phyloP scores from a whole-genome alignment of 2,113 vertebrate species.

The Megaptera novaeangliae region DNA sequence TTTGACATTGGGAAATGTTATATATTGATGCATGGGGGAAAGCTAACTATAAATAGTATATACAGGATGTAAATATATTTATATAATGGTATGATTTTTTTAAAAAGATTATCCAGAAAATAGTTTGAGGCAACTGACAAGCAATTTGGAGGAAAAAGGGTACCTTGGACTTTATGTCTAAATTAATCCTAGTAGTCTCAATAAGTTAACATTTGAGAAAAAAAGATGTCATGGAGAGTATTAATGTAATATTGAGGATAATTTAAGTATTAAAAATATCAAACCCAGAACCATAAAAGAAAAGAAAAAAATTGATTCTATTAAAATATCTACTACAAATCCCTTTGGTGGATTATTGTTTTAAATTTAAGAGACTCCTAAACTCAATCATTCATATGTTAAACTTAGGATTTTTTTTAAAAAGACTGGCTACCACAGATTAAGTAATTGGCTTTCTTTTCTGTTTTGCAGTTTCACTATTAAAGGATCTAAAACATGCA shows the following conservation, averaged over 20 bases:
- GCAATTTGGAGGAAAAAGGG: neutral
- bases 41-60: neutral
- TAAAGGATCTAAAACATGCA: constrained; percentile 99
- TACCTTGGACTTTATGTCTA: neutral
- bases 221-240: neutral
- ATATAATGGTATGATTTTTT: neutral
- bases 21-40: neutral
- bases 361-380: neutral
- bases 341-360: neutral
- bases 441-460: constrained; percentile 57
- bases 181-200: neutral
- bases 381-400: neutral
- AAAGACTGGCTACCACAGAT: constrained; percentile 19
- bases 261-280: neutral
- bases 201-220: neutral
- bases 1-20: neutral
- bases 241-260: neutral
- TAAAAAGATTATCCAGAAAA: constrained; percentile 10
- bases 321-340: neutral
- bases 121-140: neutral
- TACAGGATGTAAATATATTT: neutral
- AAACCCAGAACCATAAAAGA: neutral
- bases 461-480: constrained; percentile 90
- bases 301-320: neutral
- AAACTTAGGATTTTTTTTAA: neutral